A percentile compares a stretch with the other conserved stretches of the same genome.
Conservation (phyloP, 2,113 vertebrate species). For the Orthonyx spaldingii region DNA sequence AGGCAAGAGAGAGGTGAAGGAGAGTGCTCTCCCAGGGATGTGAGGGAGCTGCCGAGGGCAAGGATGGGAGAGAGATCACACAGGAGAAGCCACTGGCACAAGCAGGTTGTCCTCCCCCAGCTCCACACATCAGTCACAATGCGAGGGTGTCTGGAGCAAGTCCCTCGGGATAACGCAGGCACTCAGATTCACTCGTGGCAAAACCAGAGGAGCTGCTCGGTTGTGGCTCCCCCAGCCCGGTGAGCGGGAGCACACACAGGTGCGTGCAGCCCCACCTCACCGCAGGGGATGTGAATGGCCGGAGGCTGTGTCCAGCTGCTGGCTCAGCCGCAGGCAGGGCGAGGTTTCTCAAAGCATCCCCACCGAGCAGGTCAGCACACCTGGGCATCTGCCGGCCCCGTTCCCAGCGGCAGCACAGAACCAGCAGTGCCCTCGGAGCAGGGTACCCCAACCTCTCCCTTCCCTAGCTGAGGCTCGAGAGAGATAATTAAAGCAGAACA, state of each 20-base stretch:
- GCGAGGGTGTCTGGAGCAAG: background rate
- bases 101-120: background rate
- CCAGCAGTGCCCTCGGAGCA: background rate
- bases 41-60: background rate
- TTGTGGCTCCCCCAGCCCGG: background rate
- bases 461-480: background rate
- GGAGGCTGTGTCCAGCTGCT: background rate
- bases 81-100: background rate
- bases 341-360: background rate
- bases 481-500: background rate
- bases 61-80: background rate
- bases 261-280: accelerated
- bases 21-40: background rate
- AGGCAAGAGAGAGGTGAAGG: accelerated
- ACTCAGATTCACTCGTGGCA: background rate
- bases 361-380: background rate
- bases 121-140: background rate
- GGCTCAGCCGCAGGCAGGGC: background rate
- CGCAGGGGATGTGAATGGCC: background rate
- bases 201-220: background rate
- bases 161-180: background rate
- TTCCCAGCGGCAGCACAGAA: background rate
- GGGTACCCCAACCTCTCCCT: background rate
- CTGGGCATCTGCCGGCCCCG: background rate
- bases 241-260: accelerated